Percentiles rank a stretch among this genome's conserved stretches.
phyloP scores from a whole-genome alignment of 2,797 vertebrate genomes.

The Thripadectes ignobilis region DNA sequence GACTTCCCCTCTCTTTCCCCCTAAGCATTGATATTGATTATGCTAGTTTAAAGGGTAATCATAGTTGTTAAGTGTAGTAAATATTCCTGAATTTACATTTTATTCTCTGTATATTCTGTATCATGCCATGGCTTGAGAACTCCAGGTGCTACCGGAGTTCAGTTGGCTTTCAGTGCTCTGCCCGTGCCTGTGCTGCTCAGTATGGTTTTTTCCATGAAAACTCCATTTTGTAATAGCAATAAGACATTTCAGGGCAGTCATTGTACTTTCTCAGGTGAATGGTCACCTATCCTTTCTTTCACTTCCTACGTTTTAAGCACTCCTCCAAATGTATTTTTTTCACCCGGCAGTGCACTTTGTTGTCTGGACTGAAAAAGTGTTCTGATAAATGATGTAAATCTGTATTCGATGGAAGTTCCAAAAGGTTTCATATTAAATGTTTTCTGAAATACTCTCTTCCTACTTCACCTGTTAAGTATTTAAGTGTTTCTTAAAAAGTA shows the following conservation, averaged over 20 bases:
- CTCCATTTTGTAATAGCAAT: conserved; percentile 64
- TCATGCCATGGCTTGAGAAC: conserved; percentile 43
- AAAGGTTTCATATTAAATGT: conserved; percentile 68
- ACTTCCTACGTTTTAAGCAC: conserved; percentile 5
- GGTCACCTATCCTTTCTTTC: conserved; percentile 35
- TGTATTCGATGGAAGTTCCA: conserved; percentile 65
- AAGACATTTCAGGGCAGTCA: conserved; percentile 65
- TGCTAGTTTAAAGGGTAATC: conserved; percentile 50
- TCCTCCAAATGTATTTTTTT: conserved; percentile 50
- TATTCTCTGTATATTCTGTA: conserved; percentile 61
- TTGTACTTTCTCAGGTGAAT: conserved; percentile 61
- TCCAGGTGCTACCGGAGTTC: not conserved
- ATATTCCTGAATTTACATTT: conserved; percentile 61
- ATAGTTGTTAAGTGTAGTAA: conserved; percentile 59
- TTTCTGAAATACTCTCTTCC: conserved; percentile 63
- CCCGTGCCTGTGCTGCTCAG: conserved; percentile 43
- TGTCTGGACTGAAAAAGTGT: conserved; percentile 55
- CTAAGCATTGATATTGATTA: conserved; percentile 48
- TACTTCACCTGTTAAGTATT: conserved; percentile 61
- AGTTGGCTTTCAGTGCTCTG: conserved; percentile 52
- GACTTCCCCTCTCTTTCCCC: conserved; percentile 21
- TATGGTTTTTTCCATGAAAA: conserved; percentile 35
- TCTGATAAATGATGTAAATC: conserved; percentile 62
- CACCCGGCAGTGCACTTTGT: conserved; percentile 47
- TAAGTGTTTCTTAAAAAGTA: conserved; percentile 42